Evolutionary conservation across 2,888 invertebrate genomes (phyloP), one percentile per base, ranked within the genome.

Genomic region (Drosophila mulleri): DNA sequence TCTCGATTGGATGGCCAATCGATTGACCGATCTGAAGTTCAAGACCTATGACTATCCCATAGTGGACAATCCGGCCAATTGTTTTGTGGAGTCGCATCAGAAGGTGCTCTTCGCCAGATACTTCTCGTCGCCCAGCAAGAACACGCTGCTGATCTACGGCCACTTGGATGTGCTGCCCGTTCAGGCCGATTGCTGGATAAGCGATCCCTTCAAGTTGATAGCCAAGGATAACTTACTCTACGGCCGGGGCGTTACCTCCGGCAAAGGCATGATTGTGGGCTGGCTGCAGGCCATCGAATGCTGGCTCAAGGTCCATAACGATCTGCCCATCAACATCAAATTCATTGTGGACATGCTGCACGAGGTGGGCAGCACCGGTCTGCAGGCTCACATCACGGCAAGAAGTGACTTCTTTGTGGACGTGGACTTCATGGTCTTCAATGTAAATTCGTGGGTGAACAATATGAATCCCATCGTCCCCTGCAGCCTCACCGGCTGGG

Each of bases 261-360:
- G 82, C n/a, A 83, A 83, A 52, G 82, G 82, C 4, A 82, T 82
- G 71, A 8, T 70, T 0, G 37, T 75, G 4, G 71, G 84, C 16
- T 83, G 82, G 82, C 47, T 83, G 3, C 71, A 75, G 7, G 82
- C 84, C 35, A 61, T 84, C 16, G 67, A 75, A 0, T 45, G 62
- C 8, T 84, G 84, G 80, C 41, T 77, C 3, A 47, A 60, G 1
- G 16, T 45, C 7, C 44, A 54, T 37, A 54, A 44, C 0, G 82
- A 83, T 54, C 47, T 83, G 56, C 84, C 82, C 0, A 14, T 83
- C 0, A 83, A 83, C 18, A 18, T 83, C 2, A 83, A 84, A 29
- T 41, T 83, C 29, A 59, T 83, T 14, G 69, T 73, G 8, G 82
- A 84, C 7, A 75, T 69, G 45, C 32, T 72, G 41, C 82, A 82